phyloP scores from a whole-genome alignment of 2,113 vertebrate species.

The Micronycteris hirsuta region DNA sequence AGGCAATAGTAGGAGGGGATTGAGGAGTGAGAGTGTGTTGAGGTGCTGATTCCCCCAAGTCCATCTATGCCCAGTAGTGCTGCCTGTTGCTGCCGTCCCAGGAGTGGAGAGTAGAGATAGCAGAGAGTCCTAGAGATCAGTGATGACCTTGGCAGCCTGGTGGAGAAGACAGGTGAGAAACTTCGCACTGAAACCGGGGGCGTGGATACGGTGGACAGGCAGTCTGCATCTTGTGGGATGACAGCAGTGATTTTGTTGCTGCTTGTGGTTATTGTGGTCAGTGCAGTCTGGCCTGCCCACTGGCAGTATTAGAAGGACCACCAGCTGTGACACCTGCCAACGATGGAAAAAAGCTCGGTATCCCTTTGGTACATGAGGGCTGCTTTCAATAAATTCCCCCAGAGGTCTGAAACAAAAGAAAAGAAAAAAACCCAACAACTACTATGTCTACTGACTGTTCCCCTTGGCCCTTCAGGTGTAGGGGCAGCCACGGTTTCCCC shows the following conservation, averaged over 20 bases:
- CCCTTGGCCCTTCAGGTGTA: not conserved
- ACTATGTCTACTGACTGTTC: not conserved
- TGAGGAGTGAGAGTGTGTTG: not conserved
- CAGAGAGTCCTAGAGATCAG: constrained; percentile 86
- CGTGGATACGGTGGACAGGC: constrained; percentile 89
- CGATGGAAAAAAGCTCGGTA: not conserved
- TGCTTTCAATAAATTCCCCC: not conserved
- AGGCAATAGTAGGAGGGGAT: not conserved
- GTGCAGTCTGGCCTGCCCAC: not conserved
- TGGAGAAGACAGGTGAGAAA: constrained; percentile 89
- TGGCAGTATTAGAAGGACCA: not conserved
- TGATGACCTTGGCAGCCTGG: constrained; percentile 90
- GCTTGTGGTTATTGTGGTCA: not conserved
- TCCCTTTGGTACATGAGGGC: not conserved
- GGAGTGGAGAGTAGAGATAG: not conserved
- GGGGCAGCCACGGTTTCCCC: not conserved
- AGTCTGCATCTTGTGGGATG: constrained; percentile 87
- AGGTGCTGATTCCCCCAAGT: not conserved
- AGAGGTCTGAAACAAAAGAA: not conserved
- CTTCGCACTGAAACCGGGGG: constrained; percentile 86
- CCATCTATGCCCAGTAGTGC: not conserved
- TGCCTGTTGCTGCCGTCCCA: not conserved
- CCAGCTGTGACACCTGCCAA: not conserved
- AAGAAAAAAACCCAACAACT: not conserved
- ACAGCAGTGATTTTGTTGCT: not conserved